Evolutionary conservation across 2,113 vertebrate genomes (phyloP).

Genomic region (Nothoprocta pentlandii): DNA sequence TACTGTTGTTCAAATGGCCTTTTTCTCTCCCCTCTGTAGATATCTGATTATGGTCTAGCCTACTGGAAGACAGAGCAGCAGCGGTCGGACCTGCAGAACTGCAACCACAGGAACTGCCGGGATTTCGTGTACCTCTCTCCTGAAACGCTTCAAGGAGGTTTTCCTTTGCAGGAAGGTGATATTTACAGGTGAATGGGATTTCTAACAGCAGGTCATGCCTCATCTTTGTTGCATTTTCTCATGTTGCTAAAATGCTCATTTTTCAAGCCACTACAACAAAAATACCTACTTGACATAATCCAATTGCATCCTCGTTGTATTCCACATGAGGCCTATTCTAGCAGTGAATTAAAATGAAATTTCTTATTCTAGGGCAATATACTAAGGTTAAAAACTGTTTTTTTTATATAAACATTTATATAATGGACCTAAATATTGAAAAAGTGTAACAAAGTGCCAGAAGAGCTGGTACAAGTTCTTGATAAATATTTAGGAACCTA

Average conservation of each 20-base stretch:
- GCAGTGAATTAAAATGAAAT: neutral
- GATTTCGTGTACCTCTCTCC: conserved; percentile 67
- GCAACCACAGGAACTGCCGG: neutral
- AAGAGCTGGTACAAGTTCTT: neutral
- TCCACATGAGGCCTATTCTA: neutral
- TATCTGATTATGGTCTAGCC: conserved; percentile 64
- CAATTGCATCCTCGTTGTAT: neutral
- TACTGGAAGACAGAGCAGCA: conserved; percentile 45
- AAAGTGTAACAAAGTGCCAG: neutral
- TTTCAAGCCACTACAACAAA: neutral
- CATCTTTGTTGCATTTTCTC: neutral
- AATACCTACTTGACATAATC: neutral
- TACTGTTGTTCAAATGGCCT: neutral
- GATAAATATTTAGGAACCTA: neutral
- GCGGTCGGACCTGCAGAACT: conserved; percentile 34
- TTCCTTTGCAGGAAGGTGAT: conserved; percentile 61
- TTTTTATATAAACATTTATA: neutral
- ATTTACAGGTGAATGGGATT: conserved; percentile 70
- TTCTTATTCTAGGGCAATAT: neutral
- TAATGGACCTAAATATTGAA: neutral
- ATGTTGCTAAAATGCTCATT: neutral
- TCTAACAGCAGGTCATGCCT: neutral
- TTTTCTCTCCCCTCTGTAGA: neutral
- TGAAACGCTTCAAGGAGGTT: conserved; percentile 58
- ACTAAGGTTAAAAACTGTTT: neutral